Conservation (phyloP, 1,140 invertebrate genomes). For the Drosophila watanabei region DNA sequence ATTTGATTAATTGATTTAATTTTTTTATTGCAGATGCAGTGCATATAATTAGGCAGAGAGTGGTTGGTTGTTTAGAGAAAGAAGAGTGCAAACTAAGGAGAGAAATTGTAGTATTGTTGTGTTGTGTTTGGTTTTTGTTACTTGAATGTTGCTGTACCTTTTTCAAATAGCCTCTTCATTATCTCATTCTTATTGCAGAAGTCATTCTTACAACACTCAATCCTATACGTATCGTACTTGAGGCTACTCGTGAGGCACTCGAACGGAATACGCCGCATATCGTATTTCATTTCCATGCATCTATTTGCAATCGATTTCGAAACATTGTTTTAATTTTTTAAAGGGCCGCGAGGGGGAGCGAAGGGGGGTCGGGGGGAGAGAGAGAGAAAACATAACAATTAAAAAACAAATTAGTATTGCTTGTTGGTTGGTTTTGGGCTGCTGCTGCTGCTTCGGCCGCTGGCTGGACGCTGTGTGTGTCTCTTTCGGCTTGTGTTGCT, state of each 20-base stretch:
- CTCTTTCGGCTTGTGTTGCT: constrained; percentile 65
- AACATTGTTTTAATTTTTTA: too few species aligned
- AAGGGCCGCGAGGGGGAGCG: constrained; percentile 16
- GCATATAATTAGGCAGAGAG: constrained; percentile 68
- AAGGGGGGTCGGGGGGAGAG: constrained; percentile 10
- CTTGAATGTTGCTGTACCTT: constrained; percentile 70
- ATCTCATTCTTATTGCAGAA: constrained; percentile 85
- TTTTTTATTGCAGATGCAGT: constrained; percentile 52
- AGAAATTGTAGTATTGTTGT: constrained; percentile 40
- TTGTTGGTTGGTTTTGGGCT: constrained; percentile 22
- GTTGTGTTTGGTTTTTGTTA: constrained; percentile 44
- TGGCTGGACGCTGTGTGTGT: constrained; percentile 14
- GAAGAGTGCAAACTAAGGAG: constrained; percentile 66
- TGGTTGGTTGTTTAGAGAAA: constrained; percentile 44
- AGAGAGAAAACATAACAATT: constrained; percentile 57
- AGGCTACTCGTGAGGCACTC: constrained; percentile 76
- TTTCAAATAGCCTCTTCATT: constrained; percentile 78
- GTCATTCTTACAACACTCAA: constrained; percentile 82
- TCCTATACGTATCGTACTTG: constrained; percentile 76
- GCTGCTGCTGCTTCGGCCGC: constrained; percentile 15
- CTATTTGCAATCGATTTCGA: constrained; percentile 47
- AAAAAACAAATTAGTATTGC: constrained; percentile 60
- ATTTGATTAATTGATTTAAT: constrained; percentile 44
- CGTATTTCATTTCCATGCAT: constrained; percentile 79
- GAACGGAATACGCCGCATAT: constrained; percentile 75